A percentile compares a stretch with the other conserved stretches of the same genome.
Evolutionary conservation across 92 coral and sea anemone species (phyloP).

Genomic region (Paramuricea clavata): DNA sequence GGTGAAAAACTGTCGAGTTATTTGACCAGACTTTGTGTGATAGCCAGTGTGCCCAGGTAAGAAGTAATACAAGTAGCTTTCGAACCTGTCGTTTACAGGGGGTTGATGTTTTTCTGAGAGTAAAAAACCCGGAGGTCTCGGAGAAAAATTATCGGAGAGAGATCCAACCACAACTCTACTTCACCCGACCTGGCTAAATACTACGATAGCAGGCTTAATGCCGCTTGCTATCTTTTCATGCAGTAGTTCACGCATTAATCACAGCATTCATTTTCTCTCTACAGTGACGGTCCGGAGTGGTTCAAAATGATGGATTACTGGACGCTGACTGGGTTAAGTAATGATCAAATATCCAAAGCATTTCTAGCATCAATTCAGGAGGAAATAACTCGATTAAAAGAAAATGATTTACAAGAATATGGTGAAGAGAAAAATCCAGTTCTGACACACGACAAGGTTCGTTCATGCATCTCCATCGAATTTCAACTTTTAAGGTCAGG

Average conservation of each 20-base stretch:
- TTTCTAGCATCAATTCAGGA: constrained; percentile 21
- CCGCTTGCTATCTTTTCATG: too few species aligned
- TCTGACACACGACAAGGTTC: constrained; percentile 16
- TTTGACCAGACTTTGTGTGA: constrained; percentile 15
- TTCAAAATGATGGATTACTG: constrained; percentile 33
- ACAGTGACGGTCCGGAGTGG: constrained; percentile 18
- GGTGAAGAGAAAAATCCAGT: constrained; percentile 23
- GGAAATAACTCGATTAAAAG: constrained; percentile 9
- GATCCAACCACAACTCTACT: too few species aligned
- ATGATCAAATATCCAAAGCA: constrained; percentile 9
- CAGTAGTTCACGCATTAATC: too few species aligned
- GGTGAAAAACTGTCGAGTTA: constrained; percentile 1
- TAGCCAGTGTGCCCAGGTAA: constrained; percentile 10
- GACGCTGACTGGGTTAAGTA: neutral
- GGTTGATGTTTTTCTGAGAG: too few species aligned
- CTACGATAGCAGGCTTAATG: too few species aligned
- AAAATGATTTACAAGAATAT: neutral
- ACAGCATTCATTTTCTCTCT: neutral
- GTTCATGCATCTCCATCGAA: neutral
- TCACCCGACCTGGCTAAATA: too few species aligned
- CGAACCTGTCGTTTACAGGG: too few species aligned
- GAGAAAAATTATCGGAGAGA: too few species aligned
- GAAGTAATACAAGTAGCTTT: neutral
- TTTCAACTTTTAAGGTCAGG: neutral
- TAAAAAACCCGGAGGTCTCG: too few species aligned